Evolutionary conservation across 2,797 vertebrate genomes (phyloP).

Genomic region (Alfaro cultratus): DNA sequence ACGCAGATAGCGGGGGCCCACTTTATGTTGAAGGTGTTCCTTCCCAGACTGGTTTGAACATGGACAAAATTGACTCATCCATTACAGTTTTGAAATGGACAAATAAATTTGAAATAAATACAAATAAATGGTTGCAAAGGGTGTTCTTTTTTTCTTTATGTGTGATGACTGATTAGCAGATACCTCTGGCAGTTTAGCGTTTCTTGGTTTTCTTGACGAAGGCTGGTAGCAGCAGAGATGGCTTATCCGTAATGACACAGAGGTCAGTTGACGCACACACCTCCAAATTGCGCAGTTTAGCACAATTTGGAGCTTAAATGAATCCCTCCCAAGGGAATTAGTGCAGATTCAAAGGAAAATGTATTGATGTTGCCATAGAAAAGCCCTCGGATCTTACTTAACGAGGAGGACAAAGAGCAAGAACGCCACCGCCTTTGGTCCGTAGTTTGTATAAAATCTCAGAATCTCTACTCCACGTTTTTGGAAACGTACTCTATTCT

Average conservation of each 20-base stretch:
- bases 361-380: neutral
- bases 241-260: neutral
- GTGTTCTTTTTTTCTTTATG: neutral
- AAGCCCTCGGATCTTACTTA: neutral
- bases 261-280: neutral
- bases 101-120: neutral
- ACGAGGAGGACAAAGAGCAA: neutral
- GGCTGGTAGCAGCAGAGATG: neutral
- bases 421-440: neutral
- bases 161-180: neutral
- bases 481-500: neutral
- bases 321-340: neutral
- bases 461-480: neutral
- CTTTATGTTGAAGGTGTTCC: no score
- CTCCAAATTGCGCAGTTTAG: neutral
- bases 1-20: neutral
- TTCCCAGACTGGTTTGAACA: neutral
- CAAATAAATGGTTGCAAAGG: neutral
- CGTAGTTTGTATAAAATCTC: neutral
- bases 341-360: neutral
- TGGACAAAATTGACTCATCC: neutral
- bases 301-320: neutral
- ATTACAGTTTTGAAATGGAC: neutral
- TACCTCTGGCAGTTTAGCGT: neutral
- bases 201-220: neutral